Percentiles rank a stretch among this genome's conserved stretches.
phyloP scores from a whole-genome alignment of 2,113 vertebrate genomes.

The Cebus imitator region DNA sequence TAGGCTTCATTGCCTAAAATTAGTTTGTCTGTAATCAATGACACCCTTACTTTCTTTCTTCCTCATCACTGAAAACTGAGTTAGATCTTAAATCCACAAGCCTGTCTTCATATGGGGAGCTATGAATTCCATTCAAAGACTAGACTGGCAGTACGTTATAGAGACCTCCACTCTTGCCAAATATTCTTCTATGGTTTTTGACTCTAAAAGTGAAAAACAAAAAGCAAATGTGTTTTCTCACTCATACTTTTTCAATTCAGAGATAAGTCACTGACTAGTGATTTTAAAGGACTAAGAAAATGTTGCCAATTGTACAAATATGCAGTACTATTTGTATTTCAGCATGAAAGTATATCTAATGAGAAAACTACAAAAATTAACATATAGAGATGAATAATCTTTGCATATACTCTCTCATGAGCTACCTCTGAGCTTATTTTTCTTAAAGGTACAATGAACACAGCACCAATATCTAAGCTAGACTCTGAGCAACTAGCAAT shows the following conservation, averaged over 20 bases:
- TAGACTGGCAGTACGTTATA: neutral
- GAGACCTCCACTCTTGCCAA: neutral
- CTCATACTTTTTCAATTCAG: neutral
- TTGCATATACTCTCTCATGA: neutral
- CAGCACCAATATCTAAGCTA: neutral
- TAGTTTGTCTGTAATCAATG: neutral
- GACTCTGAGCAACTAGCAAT: neutral
- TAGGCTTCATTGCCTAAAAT: neutral
- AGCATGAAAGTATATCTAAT: neutral
- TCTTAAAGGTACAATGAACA: neutral
- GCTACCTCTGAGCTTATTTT: slow-evolving; percentile 13
- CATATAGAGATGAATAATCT: neutral
- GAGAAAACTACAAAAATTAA: neutral
- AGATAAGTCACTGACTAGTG: neutral
- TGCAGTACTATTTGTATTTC: neutral
- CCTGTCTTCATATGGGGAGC: neutral
- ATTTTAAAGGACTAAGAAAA: slow-evolving; percentile 25
- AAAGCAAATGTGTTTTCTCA: neutral
- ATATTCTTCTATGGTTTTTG: neutral
- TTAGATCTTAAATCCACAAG: neutral
- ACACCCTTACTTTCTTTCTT: neutral
- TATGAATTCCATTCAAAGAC: neutral
- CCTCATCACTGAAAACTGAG: neutral
- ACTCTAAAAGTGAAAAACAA: slow-evolving; percentile 3
- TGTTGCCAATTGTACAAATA: neutral